These are phyloP conservation scores for Oncorhynchus kisutch DNA, from an alignment of 2,113 vertebrate genomes.

Conservation along the genomic window DNA sequence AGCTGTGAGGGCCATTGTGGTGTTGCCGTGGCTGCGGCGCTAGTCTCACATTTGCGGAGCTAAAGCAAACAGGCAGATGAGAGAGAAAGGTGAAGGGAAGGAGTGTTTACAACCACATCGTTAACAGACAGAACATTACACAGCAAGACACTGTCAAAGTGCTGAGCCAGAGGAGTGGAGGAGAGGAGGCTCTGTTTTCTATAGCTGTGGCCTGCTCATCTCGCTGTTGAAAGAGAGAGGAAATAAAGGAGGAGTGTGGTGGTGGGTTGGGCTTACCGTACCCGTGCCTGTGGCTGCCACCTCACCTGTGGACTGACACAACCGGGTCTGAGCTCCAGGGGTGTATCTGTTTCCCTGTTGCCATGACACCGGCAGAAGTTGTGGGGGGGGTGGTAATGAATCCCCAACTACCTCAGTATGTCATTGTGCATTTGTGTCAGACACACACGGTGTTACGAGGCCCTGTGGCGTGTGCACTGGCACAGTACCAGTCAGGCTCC, in stretches of 20 bases:
- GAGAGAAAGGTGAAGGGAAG: conserved; percentile 5
- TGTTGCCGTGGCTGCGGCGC: conserved; percentile 33
- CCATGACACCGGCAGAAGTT: conserved; percentile 35
- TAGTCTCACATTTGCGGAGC: conserved; percentile 33
- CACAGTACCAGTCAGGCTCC: conserved; percentile 48
- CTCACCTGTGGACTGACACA: background rate
- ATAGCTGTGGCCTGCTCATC: conserved; percentile 33
- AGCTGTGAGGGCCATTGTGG: conserved; percentile 27
- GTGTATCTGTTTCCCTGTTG: conserved; percentile 58
- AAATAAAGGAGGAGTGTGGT: background rate
- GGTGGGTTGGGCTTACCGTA: background rate
- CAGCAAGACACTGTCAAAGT: conserved; percentile 13
- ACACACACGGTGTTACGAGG: conserved; percentile 38
- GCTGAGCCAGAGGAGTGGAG: conserved; percentile 14
- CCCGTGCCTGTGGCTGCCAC: background rate
- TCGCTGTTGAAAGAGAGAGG: conserved; percentile 24
- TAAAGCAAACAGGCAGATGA: background rate
- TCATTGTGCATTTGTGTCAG: conserved; percentile 18
- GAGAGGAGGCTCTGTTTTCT: conserved; percentile 1
- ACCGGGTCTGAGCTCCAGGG: conserved; percentile 12
- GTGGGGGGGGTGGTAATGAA: background rate
- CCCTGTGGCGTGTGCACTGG: conserved; percentile 52
- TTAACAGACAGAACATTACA: conserved; percentile 17
- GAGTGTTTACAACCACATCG: conserved; percentile 30
- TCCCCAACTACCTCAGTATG: conserved; percentile 19